Conservation (phyloP, 2,797 vertebrate species). For the Aeoliscus strigatus region DNA sequence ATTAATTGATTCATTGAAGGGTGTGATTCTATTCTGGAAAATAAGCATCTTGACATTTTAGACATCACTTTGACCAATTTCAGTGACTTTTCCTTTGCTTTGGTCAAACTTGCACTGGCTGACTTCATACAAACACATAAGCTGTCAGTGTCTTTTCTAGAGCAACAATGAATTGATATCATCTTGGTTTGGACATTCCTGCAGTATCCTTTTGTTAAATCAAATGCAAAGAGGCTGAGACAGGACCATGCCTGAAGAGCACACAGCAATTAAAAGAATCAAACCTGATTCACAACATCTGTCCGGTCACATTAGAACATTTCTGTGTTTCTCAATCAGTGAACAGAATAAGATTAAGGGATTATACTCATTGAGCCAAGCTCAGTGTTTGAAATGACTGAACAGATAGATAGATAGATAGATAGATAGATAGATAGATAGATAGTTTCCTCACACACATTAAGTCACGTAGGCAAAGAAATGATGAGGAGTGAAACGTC, state of each 20-base stretch:
- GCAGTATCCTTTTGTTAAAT: conserved; percentile 38
- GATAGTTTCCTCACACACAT: too few relatives aligned
- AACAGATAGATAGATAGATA: too few relatives aligned
- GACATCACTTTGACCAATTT: too few relatives aligned
- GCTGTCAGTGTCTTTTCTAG: conserved; percentile 28
- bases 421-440: too few relatives aligned
- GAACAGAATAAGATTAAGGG: conserved; percentile 97
- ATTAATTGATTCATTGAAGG: too few relatives aligned
- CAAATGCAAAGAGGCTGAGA: conserved; percentile 34
- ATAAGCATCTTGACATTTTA: too few relatives aligned
- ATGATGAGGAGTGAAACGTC: conserved; percentile 17
- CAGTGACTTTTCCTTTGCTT: not conserved
- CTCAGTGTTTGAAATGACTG: conserved; percentile 88
- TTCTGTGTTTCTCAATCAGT: conserved; percentile 89
- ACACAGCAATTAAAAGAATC: conserved; percentile 99
- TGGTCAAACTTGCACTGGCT: not conserved
- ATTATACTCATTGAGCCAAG: conserved; percentile 96
- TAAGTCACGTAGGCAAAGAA: conserved; percentile 6
- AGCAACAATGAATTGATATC: conserved; percentile 16
- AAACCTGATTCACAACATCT: conserved; percentile 91
- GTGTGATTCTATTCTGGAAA: too few relatives aligned
- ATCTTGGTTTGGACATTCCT: conserved; percentile 9
- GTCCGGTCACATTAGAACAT: conserved; percentile 93
- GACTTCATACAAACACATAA: conserved; percentile 20
- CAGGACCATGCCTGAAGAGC: conserved; percentile 55